phyloP scores from a whole-genome alignment of 2,888 invertebrate genomes.

The Lochmaea crataegi region DNA sequence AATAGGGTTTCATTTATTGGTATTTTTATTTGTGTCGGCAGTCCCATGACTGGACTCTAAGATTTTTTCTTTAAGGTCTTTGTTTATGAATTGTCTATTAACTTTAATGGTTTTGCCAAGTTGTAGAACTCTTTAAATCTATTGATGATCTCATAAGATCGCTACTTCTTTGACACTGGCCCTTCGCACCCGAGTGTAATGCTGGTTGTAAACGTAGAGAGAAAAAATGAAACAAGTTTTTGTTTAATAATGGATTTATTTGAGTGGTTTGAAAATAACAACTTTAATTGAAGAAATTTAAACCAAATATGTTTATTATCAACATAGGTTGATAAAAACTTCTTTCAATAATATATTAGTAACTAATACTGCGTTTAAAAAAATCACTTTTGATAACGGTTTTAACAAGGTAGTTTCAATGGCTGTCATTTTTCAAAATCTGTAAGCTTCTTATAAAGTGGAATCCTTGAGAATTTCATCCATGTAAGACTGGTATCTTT shows the following conservation, averaged over 20 bases:
- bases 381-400: not conserved
- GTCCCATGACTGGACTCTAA: too few species aligned
- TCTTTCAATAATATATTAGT: not conserved
- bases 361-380: not conserved
- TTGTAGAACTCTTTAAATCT: too few species aligned
- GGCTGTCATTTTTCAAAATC: not conserved
- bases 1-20: too few species aligned
- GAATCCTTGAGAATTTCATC: constrained; percentile 27
- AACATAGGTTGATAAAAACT: not conserved
- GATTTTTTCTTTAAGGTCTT: too few species aligned
- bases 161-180: too few species aligned
- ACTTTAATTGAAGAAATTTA: not conserved
- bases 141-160: too few species aligned
- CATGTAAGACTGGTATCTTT: constrained; percentile 68
- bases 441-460: not conserved
- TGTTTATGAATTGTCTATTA: too few species aligned
- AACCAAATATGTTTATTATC: not conserved
- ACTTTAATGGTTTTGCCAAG: too few species aligned
- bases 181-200: too few species aligned
- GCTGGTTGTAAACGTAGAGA: too few species aligned
- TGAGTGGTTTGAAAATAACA: not conserved
- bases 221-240: not conserved
- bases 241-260: not conserved
- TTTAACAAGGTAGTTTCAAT: not conserved
- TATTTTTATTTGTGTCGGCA: too few species aligned